Percentiles rank a stretch among this genome's conserved stretches.
Conservation (phyloP, 1,140 invertebrate genomes). For the Macrobrachium nipponense region DNA sequence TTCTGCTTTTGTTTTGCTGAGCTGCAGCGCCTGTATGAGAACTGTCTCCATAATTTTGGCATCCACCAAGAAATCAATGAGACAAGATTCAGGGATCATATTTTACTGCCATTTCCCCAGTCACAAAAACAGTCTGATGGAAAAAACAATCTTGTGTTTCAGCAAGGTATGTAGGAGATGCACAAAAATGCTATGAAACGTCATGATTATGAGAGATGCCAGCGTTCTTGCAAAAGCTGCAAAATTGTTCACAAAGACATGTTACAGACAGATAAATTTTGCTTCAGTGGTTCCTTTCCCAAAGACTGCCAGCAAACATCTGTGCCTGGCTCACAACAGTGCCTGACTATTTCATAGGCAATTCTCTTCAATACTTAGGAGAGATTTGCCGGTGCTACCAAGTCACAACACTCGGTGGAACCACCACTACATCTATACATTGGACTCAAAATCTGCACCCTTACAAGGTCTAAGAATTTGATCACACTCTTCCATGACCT, state of each 20-base stretch:
- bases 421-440: too few species aligned
- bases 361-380: too few species aligned
- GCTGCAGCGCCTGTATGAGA: slow-evolving; percentile 4
- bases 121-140: too few species aligned
- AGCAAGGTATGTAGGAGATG: slow-evolving; percentile 14
- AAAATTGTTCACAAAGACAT: slow-evolving; percentile 5
- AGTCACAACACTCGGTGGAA: too few species aligned
- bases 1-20: slow-evolving; percentile 13
- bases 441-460: too few species aligned
- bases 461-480: too few species aligned
- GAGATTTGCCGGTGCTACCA: too few species aligned
- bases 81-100: slow-evolving; percentile 21
- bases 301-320: slow-evolving; percentile 24
- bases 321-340: too few species aligned
- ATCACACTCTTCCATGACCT: too few species aligned
- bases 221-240: slow-evolving; percentile 19
- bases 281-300: slow-evolving; percentile 11
- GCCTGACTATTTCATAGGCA: too few species aligned
- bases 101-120: not conserved
- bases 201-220: slow-evolving; percentile 34
- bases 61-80: slow-evolving; percentile 9
- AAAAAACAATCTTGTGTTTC: slow-evolving; percentile 20
- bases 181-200: slow-evolving; percentile 5
- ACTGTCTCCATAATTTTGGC: not conserved
- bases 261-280: slow-evolving; percentile 6